These are phyloP conservation scores for Parasteatoda lunata DNA, from an alignment of 2,888 invertebrate genomes.

Conservation along the genomic window DNA sequence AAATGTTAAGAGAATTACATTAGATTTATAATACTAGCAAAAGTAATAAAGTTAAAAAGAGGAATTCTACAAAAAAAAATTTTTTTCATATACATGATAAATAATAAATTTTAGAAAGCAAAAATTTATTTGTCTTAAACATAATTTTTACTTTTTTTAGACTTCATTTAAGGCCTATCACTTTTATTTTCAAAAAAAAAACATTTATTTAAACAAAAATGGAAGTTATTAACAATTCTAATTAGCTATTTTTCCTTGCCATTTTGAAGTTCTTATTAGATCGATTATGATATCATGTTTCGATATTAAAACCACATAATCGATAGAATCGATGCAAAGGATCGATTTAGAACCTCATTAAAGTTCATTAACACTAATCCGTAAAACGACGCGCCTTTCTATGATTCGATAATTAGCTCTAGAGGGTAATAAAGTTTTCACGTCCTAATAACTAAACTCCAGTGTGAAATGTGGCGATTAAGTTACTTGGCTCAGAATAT, in stretches of 20 bases:
- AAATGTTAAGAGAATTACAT: too few species aligned
- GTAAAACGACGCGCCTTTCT: slow-evolving; percentile 25
- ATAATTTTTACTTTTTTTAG: too few species aligned
- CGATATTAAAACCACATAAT: slow-evolving; percentile 30
- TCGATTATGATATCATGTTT: slow-evolving; percentile 36
- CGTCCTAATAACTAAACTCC: slow-evolving; percentile 32
- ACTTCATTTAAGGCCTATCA: too few species aligned
- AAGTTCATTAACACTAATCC: slow-evolving; percentile 55
- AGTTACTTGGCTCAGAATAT: not conserved
- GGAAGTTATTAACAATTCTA: not conserved
- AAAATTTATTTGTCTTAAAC: too few species aligned
- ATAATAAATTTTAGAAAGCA: too few species aligned
- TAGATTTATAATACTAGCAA: too few species aligned
- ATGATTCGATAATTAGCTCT: slow-evolving; percentile 31
- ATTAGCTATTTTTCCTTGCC: not conserved
- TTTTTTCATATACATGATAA: too few species aligned
- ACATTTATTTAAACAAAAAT: too few species aligned
- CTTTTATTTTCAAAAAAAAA: too few species aligned
- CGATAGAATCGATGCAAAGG: slow-evolving; percentile 27
- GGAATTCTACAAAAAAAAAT: too few species aligned
- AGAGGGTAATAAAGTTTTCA: slow-evolving; percentile 35
- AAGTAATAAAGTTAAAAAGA: too few species aligned
- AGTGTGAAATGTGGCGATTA: slow-evolving; percentile 42
- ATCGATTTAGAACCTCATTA: slow-evolving; percentile 52
- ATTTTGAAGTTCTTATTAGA: slow-evolving; percentile 14